These are phyloP conservation scores for Zaprionus lachaisei DNA, from an alignment of 1,140 invertebrate genomes.

Conservation along the genomic window DNA sequence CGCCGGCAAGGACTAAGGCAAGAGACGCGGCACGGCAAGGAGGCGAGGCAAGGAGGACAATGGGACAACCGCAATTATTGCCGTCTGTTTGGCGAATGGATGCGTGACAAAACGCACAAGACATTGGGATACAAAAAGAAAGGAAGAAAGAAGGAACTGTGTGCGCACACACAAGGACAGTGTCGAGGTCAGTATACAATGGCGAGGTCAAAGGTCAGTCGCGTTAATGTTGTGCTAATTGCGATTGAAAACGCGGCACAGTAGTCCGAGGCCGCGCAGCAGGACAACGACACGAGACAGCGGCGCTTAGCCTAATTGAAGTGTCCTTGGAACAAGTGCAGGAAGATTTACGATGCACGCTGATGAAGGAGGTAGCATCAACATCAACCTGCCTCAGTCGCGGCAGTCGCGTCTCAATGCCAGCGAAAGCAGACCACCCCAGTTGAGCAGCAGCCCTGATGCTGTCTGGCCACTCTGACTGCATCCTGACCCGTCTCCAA, in stretches of 20 bases:
- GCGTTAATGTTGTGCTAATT: conserved; percentile 80
- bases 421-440: conserved; percentile 67
- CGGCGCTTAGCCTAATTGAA: conserved; percentile 77
- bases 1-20: conserved; percentile 31
- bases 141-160: conserved; percentile 3
- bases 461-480: conserved; percentile 22
- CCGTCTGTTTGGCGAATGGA: conserved; percentile 72
- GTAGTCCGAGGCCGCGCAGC: conserved; percentile 33
- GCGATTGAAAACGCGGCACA: conserved; percentile 58
- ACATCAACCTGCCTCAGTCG: not conserved
- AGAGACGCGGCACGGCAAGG: not conserved
- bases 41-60: conserved; percentile 34
- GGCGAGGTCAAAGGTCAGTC: conserved; percentile 79
- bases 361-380: conserved; percentile 30
- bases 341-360: conserved; percentile 50
- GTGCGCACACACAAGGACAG: conserved; percentile 57
- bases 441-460: conserved; percentile 28
- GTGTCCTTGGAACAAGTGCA: conserved; percentile 44
- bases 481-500: conserved; percentile 56
- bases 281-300: conserved; percentile 49
- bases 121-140: conserved; percentile 8
- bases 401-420: conserved; percentile 40
- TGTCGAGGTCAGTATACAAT: conserved; percentile 51
- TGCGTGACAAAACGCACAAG: conserved; percentile 72
- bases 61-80: conserved; percentile 78